These are phyloP conservation scores for Engystomops pustulosus DNA, from an alignment of 2,113 vertebrate genomes.

Conservation along the genomic window DNA sequence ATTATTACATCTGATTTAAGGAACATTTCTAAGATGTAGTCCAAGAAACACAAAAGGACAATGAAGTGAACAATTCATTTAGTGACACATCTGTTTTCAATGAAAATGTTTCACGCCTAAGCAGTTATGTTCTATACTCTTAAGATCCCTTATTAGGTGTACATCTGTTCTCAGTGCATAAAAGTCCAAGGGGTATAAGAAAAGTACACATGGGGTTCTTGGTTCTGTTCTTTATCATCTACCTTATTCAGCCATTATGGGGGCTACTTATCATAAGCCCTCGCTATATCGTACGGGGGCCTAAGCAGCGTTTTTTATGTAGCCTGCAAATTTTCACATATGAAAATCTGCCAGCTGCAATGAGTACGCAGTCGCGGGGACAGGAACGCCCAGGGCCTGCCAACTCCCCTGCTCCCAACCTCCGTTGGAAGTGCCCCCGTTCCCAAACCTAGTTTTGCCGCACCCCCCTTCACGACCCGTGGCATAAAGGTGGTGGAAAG, in stretches of 20 bases:
- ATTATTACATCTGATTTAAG: not conserved
- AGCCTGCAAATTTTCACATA: too few species aligned
- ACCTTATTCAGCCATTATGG: not conserved
- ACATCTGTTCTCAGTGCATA: conserved; percentile 18
- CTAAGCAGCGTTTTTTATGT: too few species aligned
- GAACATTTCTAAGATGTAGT: not conserved
- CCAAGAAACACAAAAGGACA: not conserved
- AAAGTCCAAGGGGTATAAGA: not conserved
- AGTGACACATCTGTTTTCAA: conserved; percentile 27
- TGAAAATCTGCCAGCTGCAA: too few species aligned
- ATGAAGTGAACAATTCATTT: conserved; percentile 10
- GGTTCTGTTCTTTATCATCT: not conserved
- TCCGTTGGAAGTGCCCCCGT: too few species aligned
- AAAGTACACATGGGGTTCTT: too few species aligned
- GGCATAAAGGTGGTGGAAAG: too few species aligned
- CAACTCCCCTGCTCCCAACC: too few species aligned
- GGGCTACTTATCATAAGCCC: not conserved
- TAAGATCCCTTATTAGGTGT: conserved; percentile 6
- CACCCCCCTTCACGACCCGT: too few species aligned
- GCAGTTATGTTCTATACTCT: conserved; percentile 28
- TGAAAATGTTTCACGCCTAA: conserved; percentile 23
- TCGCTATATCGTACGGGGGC: too few species aligned
- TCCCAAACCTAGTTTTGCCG: too few species aligned
- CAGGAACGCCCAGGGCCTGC: too few species aligned
- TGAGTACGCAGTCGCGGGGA: too few species aligned